These are phyloP conservation scores for Pterophyllum scalare DNA, from an alignment of 2,113 vertebrate species.

Conservation along the genomic window DNA sequence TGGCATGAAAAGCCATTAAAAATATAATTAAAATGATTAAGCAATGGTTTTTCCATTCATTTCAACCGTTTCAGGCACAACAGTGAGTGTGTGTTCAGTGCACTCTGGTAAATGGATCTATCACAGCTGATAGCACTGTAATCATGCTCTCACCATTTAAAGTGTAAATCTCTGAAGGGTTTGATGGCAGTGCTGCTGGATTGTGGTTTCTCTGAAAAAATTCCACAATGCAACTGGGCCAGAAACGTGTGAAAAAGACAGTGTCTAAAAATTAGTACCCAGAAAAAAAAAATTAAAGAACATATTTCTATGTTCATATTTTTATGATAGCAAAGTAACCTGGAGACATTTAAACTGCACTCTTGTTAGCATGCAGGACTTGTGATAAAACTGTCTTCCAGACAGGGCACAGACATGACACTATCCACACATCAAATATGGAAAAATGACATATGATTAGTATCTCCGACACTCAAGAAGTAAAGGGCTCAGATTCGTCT, in stretches of 20 bases:
- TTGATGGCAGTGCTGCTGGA: background rate
- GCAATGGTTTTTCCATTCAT: conserved; percentile 27
- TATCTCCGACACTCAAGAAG: background rate
- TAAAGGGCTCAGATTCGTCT: background rate
- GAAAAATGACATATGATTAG: background rate
- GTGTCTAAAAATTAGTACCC: background rate
- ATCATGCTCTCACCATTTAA: background rate
- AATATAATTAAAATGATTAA: conserved; percentile 8
- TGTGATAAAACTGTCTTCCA: background rate
- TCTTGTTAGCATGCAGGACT: background rate
- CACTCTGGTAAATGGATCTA: background rate
- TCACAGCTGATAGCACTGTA: background rate
- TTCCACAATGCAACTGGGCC: no score
- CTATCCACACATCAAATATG: background rate
- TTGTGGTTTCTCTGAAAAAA: background rate
- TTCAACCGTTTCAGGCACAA: conserved; percentile 15
- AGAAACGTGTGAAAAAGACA: background rate
- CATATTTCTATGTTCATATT: background rate
- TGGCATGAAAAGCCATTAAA: conserved; percentile 4
- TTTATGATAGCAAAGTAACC: background rate
- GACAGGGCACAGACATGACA: background rate
- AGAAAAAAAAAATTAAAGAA: background rate
- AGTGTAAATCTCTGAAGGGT: background rate
- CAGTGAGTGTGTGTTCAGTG: background rate
- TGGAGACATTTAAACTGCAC: background rate